Percentiles rank a stretch among this genome's conserved stretches.
Evolutionary conservation across 2,888 invertebrate genomes (phyloP).

Genomic region (Listrodromus nycthemerus): DNA sequence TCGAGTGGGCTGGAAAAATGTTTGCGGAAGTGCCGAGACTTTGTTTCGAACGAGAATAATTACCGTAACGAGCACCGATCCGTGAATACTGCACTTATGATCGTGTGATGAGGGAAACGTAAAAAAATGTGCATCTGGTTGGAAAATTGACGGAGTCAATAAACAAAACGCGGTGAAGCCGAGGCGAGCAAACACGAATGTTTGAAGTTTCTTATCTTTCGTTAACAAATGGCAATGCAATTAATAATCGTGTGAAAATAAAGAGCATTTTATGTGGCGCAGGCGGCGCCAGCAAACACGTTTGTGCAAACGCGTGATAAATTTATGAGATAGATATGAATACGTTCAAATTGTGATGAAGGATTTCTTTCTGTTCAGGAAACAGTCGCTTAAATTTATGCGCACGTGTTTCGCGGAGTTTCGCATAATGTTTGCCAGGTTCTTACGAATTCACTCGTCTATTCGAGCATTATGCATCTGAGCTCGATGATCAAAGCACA

Average conservation of each 20-base stretch:
- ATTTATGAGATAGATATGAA: slow-evolving; percentile 1
- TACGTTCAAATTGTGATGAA: slow-evolving; percentile 22
- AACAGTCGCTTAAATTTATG: slow-evolving; percentile 21
- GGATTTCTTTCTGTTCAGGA: slow-evolving; percentile 17
- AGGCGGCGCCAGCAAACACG: neutral
- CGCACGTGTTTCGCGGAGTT: neutral
- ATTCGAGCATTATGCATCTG: neutral
- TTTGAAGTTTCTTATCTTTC: slow-evolving; percentile 49
- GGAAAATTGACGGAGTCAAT: slow-evolving; percentile 33
- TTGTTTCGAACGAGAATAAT: slow-evolving; percentile 55
- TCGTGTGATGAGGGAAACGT: neutral
- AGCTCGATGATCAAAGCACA: neutral
- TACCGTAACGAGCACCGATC: slow-evolving; percentile 46
- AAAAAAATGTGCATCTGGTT: slow-evolving; percentile 39
- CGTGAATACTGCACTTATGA: slow-evolving; percentile 27
- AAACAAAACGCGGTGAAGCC: slow-evolving; percentile 33
- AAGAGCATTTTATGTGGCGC: neutral
- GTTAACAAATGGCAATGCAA: slow-evolving; percentile 31
- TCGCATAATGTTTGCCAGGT: neutral
- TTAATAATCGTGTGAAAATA: slow-evolving; percentile 40
- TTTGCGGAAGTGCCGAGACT: slow-evolving; percentile 56
- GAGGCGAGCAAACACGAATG: slow-evolving; percentile 15
- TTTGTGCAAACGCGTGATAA: neutral
- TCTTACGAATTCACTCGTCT: neutral
- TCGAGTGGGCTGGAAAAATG: slow-evolving; percentile 30